Percentiles rank a stretch among this genome's conserved stretches.
These are phyloP conservation scores for Tachysurus vachellii DNA, from an alignment of 2,113 vertebrate genomes.

Conservation along the genomic window DNA sequence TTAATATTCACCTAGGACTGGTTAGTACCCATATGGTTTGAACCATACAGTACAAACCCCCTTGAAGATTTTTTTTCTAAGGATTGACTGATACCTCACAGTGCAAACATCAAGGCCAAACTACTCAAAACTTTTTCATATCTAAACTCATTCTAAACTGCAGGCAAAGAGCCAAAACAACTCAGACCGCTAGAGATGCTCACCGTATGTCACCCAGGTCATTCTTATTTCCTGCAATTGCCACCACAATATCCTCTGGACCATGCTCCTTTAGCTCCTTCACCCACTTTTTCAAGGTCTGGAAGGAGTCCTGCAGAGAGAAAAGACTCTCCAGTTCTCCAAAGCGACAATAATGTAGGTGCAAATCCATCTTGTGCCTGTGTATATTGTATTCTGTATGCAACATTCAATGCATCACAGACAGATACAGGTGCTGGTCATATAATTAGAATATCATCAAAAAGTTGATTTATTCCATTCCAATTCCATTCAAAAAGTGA, in stretches of 20 bases:
- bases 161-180: background rate
- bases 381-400: background rate
- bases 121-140: background rate
- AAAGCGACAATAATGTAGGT: background rate
- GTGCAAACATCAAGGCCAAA: background rate
- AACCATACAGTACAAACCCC: background rate
- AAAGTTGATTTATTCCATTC: too few relatives aligned
- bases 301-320: constrained; percentile 88
- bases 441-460: too few relatives aligned
- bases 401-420: background rate
- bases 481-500: too few relatives aligned
- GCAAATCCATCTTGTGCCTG: background rate
- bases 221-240: constrained; percentile 97
- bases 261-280: constrained; percentile 97
- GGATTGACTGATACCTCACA: background rate
- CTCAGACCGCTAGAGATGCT: background rate
- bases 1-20: background rate
- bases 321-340: background rate
- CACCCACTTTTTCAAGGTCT: constrained; percentile 98
- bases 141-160: background rate
- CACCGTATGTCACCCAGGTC: constrained; percentile 97
- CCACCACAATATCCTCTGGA: constrained; percentile 96
- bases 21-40: background rate
- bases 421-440: too few relatives aligned
- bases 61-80: background rate